Base-by-base conservation (phyloP, 2,113 vertebrate genomes). In the Serilophus lunatus region DNA sequence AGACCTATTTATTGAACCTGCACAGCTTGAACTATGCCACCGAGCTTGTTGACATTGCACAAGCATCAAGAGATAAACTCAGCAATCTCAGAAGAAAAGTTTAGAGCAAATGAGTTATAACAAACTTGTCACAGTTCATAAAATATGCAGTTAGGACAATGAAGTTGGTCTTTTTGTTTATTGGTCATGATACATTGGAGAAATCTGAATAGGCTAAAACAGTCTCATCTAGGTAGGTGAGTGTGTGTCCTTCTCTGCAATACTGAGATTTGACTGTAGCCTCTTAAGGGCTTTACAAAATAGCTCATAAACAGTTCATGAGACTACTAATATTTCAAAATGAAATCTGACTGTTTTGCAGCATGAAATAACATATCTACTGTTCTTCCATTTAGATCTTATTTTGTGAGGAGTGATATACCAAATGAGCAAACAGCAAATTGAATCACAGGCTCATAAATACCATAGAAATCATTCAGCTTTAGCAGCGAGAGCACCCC, bases 1-100 rank as follows among this genome's bases (percentile, higher is more conserved):
- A 6, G 92, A 96, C 96, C 92, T 97, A 97, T 98, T 98, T 97
- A 98, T 98, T 98, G 98, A 98, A 97, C 97, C 94, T 91, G 97
- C 97, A 96, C 97, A 97, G 97, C 96, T 98, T 98, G 97, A 98
- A 97, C 97, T 92, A 92, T 97, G 97, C 93, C 95, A 98, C 96
- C 25, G 23, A 97, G 91, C 95, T 97, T 97, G 96, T 96, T 97
- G 97, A 97, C 97, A 97, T 96, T 96, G n/a, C n/a, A n/a, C n/a
- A n/a, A n/a, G n/a, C n/a, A n/a, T n/a, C n/a, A n/a, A n/a, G n/a
- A n/a, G n/a, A n/a, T n/a, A n/a, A n/a, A n/a, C n/a, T n/a, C n/a
- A 91, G 70, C 91, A 86, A 96, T 92, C 92, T 92, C 92, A 94
- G 71, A 95, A 96, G 89, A 93, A 96, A 97, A 93, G 95, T 86